Evolutionary conservation across 2,797 vertebrate genomes (phyloP).

Genomic region (Enteromius anoplus): DNA sequence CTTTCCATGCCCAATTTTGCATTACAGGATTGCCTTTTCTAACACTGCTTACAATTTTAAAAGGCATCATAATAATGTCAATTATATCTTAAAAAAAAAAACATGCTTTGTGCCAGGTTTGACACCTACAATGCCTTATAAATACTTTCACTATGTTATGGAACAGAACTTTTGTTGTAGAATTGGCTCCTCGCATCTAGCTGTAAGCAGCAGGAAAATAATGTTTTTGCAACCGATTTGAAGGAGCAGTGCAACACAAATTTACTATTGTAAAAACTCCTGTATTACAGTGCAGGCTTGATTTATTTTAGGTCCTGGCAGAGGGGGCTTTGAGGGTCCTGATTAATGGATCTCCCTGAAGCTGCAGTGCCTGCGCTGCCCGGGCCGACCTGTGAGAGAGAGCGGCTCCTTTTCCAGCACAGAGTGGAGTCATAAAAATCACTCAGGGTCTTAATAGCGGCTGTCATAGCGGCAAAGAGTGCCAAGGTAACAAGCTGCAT

Average conservation of each 20-base stretch:
- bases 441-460: slow-evolving; percentile 39
- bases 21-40: neutral
- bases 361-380: slow-evolving; percentile 14
- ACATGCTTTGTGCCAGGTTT: neutral
- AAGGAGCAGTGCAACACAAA: slow-evolving; percentile 16
- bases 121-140: neutral
- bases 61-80: neutral
- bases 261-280: slow-evolving; percentile 29
- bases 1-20: neutral
- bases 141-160: neutral
- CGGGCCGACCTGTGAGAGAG: slow-evolving; percentile 28
- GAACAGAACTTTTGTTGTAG: slow-evolving; percentile 9
- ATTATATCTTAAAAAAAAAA: neutral
- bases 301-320: slow-evolving; percentile 37
- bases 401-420: slow-evolving; percentile 19
- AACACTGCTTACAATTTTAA: neutral
- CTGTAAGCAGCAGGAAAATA: slow-evolving; percentile 10
- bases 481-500: slow-evolving; percentile 39
- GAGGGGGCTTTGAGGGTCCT: slow-evolving; percentile 28
- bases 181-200: neutral
- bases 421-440: slow-evolving; percentile 43
- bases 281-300: neutral
- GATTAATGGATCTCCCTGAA: slow-evolving; percentile 46
- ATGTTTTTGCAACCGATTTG: slow-evolving; percentile 19
- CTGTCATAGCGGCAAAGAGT: slow-evolving; percentile 33